Base-by-base conservation (phyloP, 2,888 invertebrate species). In the Caenorhabditis sp. region DNA sequence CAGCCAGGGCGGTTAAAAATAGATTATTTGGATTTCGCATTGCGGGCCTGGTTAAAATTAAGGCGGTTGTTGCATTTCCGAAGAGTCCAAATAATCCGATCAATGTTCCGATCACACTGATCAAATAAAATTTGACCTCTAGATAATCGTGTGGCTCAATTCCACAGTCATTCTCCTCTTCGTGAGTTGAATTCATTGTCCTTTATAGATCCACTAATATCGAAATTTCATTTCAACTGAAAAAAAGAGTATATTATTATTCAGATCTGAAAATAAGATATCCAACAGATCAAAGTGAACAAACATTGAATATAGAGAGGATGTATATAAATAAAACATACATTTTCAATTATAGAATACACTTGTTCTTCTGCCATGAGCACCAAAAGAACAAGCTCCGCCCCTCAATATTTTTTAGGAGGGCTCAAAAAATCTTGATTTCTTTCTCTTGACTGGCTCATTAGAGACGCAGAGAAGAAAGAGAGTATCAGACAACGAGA, bases 1-100 rank as follows among this genome's bases (percentile, higher is more conserved):
- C 92, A 26, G 97, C 96, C 83, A 97, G 91, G 5, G 95, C 95
- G 79, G 95, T 93, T 72, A 97, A 91, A 87, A 96, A 92, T 89
- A 95, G 94, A 90, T 96, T 96, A 88, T 96, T 94, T 87, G 95
- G 95, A 70, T 95, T 95, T 85, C 94, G 92, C 96, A 97, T 96
- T 89, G 95, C 93, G 26, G 95, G 95, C 65, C 95, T 77, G 69
- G 94, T 93, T 62, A 95, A 90, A 83, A 95, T 95, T 73, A 95
- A 92, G 91, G 94, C 93, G 52, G 95, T 93, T 67, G 96, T 92
- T 68, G 93, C 91, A 89, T 95, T 96, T 78, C 95, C 96, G 56
- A 94, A 91, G 75, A 95, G 92, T 7, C 95, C 96, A 85, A 93
- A 92, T 27, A 93, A 89, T 69, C 93, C 93, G 84, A 95, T 92